These are phyloP conservation scores for Cancer borealis DNA, from an alignment of 2,888 invertebrate genomes.

Conservation along the genomic window DNA sequence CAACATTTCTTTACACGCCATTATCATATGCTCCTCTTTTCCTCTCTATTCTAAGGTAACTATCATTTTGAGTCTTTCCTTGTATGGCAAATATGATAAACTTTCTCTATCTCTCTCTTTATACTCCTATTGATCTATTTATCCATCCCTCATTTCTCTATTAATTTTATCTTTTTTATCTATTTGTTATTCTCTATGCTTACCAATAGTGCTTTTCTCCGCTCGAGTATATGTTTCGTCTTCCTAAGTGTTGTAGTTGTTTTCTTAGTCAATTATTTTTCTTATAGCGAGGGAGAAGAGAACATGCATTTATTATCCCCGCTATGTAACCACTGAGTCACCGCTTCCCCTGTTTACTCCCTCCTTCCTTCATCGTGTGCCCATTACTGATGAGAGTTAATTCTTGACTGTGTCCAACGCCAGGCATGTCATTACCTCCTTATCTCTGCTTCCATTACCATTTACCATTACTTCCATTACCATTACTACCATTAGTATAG, in stretches of 20 bases:
- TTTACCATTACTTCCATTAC: not conserved
- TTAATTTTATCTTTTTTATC: not conserved
- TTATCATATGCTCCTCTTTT: no score
- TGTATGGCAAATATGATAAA: no score
- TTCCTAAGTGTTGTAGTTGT: no score
- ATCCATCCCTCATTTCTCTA: constrained; percentile 41
- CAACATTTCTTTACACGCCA: no score
- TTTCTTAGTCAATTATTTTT: no score
- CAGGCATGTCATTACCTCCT: not conserved
- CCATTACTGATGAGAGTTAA: not conserved
- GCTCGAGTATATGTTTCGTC: no score
- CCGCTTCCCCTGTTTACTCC: not conserved
- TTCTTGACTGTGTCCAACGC: not conserved
- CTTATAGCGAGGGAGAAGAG: no score
- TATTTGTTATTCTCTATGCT: no score
- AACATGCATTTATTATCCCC: not conserved
- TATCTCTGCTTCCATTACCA: not conserved
- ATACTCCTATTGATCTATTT: constrained; percentile 54
- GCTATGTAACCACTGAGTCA: not conserved
- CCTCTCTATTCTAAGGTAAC: no score
- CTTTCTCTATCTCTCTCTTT: not conserved
- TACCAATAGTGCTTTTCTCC: no score
- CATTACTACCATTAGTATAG: not conserved
- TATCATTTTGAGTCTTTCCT: no score
- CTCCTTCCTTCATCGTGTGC: not conserved